Evolutionary conservation across 2,797 vertebrate genomes (phyloP).

Genomic region (Pteronotus mesoamericanus): DNA sequence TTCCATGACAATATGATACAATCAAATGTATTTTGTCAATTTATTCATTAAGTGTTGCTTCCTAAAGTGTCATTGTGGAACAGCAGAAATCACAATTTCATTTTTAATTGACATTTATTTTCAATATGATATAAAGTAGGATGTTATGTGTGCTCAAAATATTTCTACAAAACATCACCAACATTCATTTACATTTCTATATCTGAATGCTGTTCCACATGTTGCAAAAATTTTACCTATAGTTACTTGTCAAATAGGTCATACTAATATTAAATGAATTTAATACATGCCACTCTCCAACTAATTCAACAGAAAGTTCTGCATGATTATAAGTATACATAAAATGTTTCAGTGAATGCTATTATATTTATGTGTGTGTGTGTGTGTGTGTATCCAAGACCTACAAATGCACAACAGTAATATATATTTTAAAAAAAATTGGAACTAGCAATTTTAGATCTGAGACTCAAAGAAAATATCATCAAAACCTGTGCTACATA

Average conservation of each 20-base stretch:
- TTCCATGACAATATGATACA: not conserved
- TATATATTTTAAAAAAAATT: not conserved
- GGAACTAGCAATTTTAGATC: not conserved
- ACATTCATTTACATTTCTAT: not conserved
- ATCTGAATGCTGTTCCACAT: not conserved
- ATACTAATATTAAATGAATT: not conserved
- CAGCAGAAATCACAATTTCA: not conserved
- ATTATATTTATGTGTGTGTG: not conserved
- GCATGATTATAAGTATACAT: not conserved
- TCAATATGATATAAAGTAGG: not conserved
- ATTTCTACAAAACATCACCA: not conserved
- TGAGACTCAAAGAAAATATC: not conserved
- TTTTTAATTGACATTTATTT: constrained; percentile 37
- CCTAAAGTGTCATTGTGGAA: not conserved
- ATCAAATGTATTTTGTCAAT: constrained; percentile 28
- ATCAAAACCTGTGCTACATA: not conserved
- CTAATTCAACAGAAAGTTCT: not conserved
- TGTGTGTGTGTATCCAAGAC: not conserved
- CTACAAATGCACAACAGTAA: not conserved
- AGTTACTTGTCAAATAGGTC: not conserved
- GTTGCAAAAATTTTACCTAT: not conserved
- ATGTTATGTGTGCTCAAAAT: not conserved
- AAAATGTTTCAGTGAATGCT: not conserved
- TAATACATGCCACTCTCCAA: not conserved
- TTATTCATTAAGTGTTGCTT: constrained; percentile 37